These are phyloP conservation scores for Cheilosia impressa DNA, from an alignment of 2,888 invertebrate species.

Conservation along the genomic window DNA sequence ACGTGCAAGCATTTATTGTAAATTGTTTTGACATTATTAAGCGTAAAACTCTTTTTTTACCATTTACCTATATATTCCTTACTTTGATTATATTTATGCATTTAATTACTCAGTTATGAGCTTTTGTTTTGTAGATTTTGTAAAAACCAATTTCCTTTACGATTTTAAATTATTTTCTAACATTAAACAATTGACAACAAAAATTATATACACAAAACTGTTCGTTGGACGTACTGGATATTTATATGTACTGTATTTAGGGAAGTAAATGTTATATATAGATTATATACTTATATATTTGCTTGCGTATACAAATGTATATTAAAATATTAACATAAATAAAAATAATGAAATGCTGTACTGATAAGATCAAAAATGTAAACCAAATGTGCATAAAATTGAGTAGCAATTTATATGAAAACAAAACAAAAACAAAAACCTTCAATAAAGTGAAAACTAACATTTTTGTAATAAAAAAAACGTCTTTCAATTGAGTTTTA, in stretches of 20 bases:
- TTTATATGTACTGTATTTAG: slow-evolving; percentile 56
- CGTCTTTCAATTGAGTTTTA: background rate
- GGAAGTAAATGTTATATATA: slow-evolving; percentile 46
- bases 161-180: background rate
- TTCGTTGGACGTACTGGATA: slow-evolving; percentile 61
- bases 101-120: slow-evolving; percentile 8
- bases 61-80: slow-evolving; percentile 36
- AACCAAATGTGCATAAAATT: slow-evolving; percentile 59
- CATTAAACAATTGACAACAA: slow-evolving; percentile 15
- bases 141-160: slow-evolving; percentile 1
- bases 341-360: slow-evolving; percentile 33
- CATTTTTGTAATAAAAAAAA: slow-evolving; percentile 5
- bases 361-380: slow-evolving; percentile 41
- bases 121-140: slow-evolving; percentile 42
- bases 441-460: slow-evolving; percentile 25
- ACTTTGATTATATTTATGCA: slow-evolving; percentile 6
- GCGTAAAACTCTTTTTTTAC: slow-evolving; percentile 26
- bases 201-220: slow-evolving; percentile 36
- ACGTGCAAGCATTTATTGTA: slow-evolving; percentile 58
- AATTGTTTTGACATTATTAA: slow-evolving; percentile 34
- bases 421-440: background rate
- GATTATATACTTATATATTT: slow-evolving; percentile 42
- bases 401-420: slow-evolving; percentile 29
- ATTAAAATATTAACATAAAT: slow-evolving; percentile 26
- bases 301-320: slow-evolving; percentile 46